phyloP scores from a whole-genome alignment of 2,888 invertebrate genomes.

The Tetragnatha montana region DNA sequence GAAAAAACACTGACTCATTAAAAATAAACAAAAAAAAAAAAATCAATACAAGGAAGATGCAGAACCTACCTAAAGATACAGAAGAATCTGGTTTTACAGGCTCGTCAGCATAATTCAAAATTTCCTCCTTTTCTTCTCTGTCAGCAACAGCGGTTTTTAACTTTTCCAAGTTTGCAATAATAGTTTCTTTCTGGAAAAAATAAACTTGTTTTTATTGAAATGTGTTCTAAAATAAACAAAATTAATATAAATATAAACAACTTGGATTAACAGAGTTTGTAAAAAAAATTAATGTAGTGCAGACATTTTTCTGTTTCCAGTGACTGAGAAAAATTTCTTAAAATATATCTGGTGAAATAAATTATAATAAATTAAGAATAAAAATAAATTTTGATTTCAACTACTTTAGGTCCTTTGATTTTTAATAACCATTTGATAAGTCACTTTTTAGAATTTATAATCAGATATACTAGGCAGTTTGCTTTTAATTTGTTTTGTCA shows the following conservation, averaged over 20 bases:
- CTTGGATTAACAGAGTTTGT: too few species aligned
- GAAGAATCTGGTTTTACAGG: slow-evolving; percentile 32
- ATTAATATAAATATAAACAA: too few species aligned
- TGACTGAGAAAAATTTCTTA: too few species aligned
- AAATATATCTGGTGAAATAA: too few species aligned
- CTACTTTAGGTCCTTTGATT: too few species aligned
- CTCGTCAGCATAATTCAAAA: slow-evolving; percentile 32
- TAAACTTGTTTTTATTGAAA: neutral
- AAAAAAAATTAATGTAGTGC: too few species aligned
- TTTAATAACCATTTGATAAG: too few species aligned
- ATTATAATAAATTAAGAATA: too few species aligned
- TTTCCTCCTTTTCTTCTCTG: slow-evolving; percentile 37
- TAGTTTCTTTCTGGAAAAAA: slow-evolving; percentile 26
- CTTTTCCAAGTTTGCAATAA: slow-evolving; percentile 28
- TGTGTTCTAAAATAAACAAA: too few species aligned
- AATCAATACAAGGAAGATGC: neutral
- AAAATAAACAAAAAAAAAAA: slow-evolving; percentile 9
- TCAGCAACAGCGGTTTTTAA: slow-evolving; percentile 12
- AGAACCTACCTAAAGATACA: slow-evolving; percentile 23
- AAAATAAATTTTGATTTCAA: too few species aligned
- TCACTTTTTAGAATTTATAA: neutral
- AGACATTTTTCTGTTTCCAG: too few species aligned
- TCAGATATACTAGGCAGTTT: neutral
- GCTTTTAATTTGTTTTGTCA: neutral
- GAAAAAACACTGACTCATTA: neutral